Base-by-base conservation (phyloP, 2,113 vertebrate genomes). In the Rafetus swinhoei region DNA sequence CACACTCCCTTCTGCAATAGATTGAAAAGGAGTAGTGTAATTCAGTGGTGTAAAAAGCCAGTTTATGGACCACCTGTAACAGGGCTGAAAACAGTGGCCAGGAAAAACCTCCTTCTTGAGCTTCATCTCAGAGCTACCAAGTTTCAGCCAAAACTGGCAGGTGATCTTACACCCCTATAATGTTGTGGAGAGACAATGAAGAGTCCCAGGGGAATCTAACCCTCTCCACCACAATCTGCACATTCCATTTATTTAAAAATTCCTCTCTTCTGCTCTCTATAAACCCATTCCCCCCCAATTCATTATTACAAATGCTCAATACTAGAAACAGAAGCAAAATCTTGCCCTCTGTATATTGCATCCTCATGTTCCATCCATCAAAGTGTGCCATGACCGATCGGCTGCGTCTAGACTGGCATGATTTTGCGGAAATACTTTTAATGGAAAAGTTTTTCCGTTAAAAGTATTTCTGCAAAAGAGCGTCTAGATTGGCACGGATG, bases 281-380 rank as follows among this genome's bases (percentile, higher is more conserved):
- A 84, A 13, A 65, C 29, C 62, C 7, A 7, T 86, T 54, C n/a
- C 87, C n/a, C 11, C 57, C 74, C 8, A 50, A 45, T n/a, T 57
- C 81, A 35, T n/a, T 32, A 89, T 79, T 1, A 91, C 39, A 88
- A 65, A 16, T 5, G 5, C 57, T 81, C 79, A 83, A 81, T 59
- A 79, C 72, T 21, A 55, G 77, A 89, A 89, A 81, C 24, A 56
- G 74, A 59, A 87, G 39, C 54, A 83, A 79, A 83, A 83, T 1
- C 11, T 83, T 50, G 11, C 24, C 79, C 0, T 0, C n/a, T 82
- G 52, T 45, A 22, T 25, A 39, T 6, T 0, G 65, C 82, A 86
- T 32, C 5, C 24, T 16, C 35, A 92, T 29, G 74, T 9, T 74
- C 59, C 83, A n/a, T 27, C 72, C 56, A 29, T 0, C 0, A 45